phyloP scores from a whole-genome alignment of 2,113 vertebrate genomes.

The Alethe diademata region DNA sequence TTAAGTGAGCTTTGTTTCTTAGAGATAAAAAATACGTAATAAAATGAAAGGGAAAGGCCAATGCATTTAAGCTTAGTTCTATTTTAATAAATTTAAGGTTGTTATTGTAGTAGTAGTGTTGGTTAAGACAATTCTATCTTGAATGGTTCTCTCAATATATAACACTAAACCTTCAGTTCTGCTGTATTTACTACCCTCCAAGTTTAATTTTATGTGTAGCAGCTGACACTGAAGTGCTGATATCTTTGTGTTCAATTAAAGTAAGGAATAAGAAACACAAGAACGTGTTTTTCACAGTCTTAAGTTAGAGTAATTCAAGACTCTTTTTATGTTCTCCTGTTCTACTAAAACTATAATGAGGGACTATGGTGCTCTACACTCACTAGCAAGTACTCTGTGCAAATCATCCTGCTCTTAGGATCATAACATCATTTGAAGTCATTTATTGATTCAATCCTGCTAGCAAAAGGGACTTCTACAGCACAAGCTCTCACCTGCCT shows the following conservation, averaged over 20 bases:
- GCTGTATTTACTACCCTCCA: constrained; percentile 10
- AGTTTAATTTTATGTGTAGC: constrained; percentile 18
- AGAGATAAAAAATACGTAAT: neutral
- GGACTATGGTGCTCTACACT: neutral
- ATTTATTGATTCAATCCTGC: neutral
- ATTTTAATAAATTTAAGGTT: constrained; percentile 33
- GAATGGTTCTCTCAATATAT: neutral
- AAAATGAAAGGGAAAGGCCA: constrained; percentile 15
- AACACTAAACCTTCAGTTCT: neutral
- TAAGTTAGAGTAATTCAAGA: neutral
- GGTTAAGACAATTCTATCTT: neutral
- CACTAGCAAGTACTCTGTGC: neutral
- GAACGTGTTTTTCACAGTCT: neutral
- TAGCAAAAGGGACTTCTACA: neutral
- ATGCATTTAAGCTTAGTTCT: neutral
- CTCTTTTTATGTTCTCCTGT: neutral
- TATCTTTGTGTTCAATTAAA: constrained; percentile 19
- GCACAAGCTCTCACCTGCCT: neutral
- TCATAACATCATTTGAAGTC: neutral
- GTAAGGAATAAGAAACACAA: neutral
- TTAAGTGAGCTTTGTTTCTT: neutral
- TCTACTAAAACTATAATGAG: constrained; percentile 5
- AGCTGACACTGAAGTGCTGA: neutral
- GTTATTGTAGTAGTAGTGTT: neutral
- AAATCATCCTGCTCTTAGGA: neutral